These are phyloP conservation scores for Hypomecis atomaria DNA, from an alignment of 2,888 invertebrate genomes.

Conservation along the genomic window DNA sequence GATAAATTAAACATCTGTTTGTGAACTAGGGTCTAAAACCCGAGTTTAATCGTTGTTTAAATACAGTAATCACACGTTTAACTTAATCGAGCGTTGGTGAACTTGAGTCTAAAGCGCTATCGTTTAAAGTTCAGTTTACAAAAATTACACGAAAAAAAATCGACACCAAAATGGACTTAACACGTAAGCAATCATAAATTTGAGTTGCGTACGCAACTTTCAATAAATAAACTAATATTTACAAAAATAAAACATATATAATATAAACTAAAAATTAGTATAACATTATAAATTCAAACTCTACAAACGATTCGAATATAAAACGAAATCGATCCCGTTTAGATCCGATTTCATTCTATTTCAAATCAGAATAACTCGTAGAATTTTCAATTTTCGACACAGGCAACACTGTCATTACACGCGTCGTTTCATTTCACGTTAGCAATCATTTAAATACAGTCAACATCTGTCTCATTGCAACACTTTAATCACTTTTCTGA, in stretches of 20 bases:
- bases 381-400: conserved; percentile 13
- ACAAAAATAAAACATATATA: conserved; percentile 39
- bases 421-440: conserved; percentile 10
- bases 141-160: background rate
- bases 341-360: conserved; percentile 19
- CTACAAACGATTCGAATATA: conserved; percentile 24
- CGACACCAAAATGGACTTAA: background rate
- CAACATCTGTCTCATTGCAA: conserved; percentile 21
- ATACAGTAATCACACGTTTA: too few species aligned
- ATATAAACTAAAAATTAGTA: conserved; percentile 42
- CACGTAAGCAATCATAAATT: conserved; percentile 20
- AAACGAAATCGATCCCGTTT: conserved; percentile 4
- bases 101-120: too few species aligned
- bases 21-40: too few species aligned
- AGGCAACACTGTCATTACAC: conserved; percentile 23
- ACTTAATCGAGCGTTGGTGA: too few species aligned
- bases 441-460: conserved; percentile 16
- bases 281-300: conserved; percentile 36
- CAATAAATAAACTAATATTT: conserved; percentile 44
- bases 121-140: background rate
- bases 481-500: conserved; percentile 1
- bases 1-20: too few species aligned
- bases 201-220: conserved; percentile 37
- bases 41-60: too few species aligned
- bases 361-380: conserved; percentile 29